Percentiles rank a stretch among this genome's conserved stretches.
Evolutionary conservation across 2,888 invertebrate species (phyloP).

Genomic region (Sinodicranocentrus sp.): DNA sequence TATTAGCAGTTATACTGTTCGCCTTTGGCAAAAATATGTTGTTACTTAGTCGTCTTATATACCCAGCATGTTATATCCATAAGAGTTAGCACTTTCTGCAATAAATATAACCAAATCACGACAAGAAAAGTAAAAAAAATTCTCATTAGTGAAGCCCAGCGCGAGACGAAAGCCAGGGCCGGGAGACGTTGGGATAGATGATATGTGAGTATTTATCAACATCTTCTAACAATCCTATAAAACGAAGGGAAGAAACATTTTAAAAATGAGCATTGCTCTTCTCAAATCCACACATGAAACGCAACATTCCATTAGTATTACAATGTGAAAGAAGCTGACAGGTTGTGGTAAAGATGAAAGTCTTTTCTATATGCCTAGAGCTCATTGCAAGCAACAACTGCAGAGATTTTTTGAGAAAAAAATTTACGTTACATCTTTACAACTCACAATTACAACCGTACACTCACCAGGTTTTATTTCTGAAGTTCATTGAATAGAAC

Average conservation of each 20-base stretch:
- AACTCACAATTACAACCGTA: too few relatives aligned
- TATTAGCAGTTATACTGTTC: not conserved
- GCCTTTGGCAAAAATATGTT: conserved; percentile 24
- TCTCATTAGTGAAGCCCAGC: conserved; percentile 57
- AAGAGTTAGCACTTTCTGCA: conserved; percentile 21
- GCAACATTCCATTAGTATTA: not conserved
- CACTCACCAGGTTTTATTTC: not conserved
- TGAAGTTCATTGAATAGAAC: conserved; percentile 21
- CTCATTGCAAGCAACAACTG: not conserved
- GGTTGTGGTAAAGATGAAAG: conserved; percentile 25
- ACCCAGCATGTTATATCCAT: not conserved
- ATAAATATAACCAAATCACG: conserved; percentile 59
- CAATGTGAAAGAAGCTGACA: conserved; percentile 31
- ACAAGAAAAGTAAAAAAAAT: conserved; percentile 38
- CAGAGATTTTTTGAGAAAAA: not conserved
- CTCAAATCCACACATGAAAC: too few relatives aligned
- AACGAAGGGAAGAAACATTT: conserved; percentile 16
- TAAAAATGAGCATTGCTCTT: conserved; percentile 14
- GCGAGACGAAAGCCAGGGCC: conserved; percentile 45
- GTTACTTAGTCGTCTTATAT: not conserved
- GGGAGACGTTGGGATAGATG: conserved; percentile 21
- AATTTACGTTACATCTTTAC: not conserved
- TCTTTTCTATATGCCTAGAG: conserved; percentile 28
- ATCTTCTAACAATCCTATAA: conserved; percentile 23
- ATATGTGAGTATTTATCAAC: conserved; percentile 46